A percentile compares a stretch with the other conserved stretches of the same genome.
Conservation (phyloP, 1,140 invertebrate species). For the Rhagoletis zephyria region DNA sequence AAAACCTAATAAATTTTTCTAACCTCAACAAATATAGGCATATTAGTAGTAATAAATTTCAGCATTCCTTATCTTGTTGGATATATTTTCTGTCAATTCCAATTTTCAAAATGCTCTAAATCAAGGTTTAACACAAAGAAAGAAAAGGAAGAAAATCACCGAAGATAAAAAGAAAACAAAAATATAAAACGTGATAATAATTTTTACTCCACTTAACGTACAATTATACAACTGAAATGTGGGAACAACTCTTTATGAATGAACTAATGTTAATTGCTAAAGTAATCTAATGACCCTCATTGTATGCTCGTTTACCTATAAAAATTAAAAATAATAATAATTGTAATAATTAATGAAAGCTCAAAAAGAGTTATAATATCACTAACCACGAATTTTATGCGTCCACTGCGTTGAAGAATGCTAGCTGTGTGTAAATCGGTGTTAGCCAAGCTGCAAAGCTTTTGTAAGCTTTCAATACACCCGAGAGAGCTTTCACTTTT, state of each 20-base stretch:
- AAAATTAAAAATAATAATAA: neutral
- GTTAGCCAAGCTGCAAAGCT: too few species aligned
- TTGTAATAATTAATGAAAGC: too few species aligned
- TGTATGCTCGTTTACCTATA: slow-evolving; percentile 28
- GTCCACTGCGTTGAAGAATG: too few species aligned
- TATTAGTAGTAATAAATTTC: neutral
- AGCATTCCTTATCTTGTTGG: neutral
- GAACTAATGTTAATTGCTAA: slow-evolving; percentile 4
- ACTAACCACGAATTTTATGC: too few species aligned
- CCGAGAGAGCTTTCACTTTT: too few species aligned
- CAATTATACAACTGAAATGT: slow-evolving; percentile 45
- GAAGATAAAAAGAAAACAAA: neutral
- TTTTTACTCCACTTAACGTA: slow-evolving; percentile 47
- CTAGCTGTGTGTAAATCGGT: too few species aligned
- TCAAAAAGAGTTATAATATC: too few species aligned
- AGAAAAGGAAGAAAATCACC: neutral
- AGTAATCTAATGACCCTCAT: slow-evolving; percentile 17
- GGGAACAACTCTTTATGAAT: slow-evolving; percentile 3
- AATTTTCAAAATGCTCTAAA: neutral
- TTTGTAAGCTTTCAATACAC: too few species aligned
- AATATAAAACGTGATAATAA: slow-evolving; percentile 50
- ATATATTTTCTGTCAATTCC: neutral
- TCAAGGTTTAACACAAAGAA: neutral
- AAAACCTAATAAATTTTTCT: neutral
- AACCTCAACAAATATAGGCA: neutral